These are phyloP conservation scores for Uloborus diversus DNA, from an alignment of 1,140 invertebrate genomes.

Conservation along the genomic window DNA sequence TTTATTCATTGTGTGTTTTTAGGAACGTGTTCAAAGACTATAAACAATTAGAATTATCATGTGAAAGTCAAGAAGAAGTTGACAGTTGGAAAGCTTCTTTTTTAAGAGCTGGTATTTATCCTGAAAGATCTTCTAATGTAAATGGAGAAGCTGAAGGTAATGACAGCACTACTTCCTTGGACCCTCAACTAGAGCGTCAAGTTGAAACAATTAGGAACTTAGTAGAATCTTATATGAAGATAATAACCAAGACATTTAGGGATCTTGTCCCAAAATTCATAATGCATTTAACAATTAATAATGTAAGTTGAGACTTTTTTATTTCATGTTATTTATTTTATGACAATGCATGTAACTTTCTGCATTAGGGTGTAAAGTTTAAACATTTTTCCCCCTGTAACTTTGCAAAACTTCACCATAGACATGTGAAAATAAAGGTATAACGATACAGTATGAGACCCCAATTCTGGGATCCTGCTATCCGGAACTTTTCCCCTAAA, in stretches of 20 bases:
- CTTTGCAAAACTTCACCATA: too few species aligned
- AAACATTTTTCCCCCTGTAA: too few species aligned
- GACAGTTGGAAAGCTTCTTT: slow-evolving; percentile 73
- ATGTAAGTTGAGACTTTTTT: slow-evolving; percentile 68
- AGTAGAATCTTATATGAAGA: slow-evolving; percentile 73
- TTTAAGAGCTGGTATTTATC: slow-evolving; percentile 71
- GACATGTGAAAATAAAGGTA: too few species aligned
- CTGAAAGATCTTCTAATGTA: slow-evolving; percentile 78
- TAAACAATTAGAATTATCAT: slow-evolving; percentile 69
- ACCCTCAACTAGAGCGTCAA: slow-evolving; percentile 74
- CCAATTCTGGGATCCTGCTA: too few species aligned
- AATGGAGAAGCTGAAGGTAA: slow-evolving; percentile 68
- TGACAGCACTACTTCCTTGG: slow-evolving; percentile 82
- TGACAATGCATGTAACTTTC: neutral
- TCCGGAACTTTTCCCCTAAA: too few species aligned
- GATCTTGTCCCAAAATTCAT: slow-evolving; percentile 71
- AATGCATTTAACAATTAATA: slow-evolving; percentile 93
- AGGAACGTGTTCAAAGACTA: slow-evolving; percentile 68
- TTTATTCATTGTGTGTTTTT: too few species aligned
- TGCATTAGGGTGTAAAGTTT: too few species aligned
- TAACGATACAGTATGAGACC: too few species aligned
- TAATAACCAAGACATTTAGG: slow-evolving; percentile 71
- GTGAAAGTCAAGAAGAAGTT: slow-evolving; percentile 69
- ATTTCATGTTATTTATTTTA: neutral
- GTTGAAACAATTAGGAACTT: slow-evolving; percentile 73